Base-by-base conservation (phyloP, 2,113 vertebrate genomes). In the Chionis minor region DNA sequence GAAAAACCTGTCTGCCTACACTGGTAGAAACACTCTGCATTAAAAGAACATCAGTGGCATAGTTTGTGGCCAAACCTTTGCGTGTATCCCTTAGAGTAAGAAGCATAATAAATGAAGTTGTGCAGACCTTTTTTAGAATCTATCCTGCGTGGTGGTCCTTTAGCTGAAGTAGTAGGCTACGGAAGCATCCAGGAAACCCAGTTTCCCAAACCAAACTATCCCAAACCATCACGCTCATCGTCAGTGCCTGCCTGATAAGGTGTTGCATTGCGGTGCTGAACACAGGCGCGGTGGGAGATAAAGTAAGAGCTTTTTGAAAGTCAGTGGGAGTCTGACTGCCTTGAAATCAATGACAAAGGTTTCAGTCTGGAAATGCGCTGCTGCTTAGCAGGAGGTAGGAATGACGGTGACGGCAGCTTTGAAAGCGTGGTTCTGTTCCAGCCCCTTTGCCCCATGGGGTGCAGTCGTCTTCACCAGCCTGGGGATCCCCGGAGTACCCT, bases 231-330 rank as follows among this genome's bases (percentile, higher is more conserved):
- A 6, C 0, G 1, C 16, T 81, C 16, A 6, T 10, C 42, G 38
- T 18, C 0, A 0, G 12, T 81, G 49, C 49, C 42, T 72, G 45
- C 58, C 42, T 77, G 84, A 47, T 47, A 55, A 81, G 0, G 0
- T 22, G 61, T n/a, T 67, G 32, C 52, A 23, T 40, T 17, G 71
- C 0, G 0, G 51, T 47, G 71, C 84, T 85, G 70, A 77, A 58
- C 66, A 49, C 32, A 65, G 62, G 42, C 62, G 20, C 0, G 0
- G 62, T n/a, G 62, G 71, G 71, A 93, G 52, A 69, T 44, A 23
- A 65, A 83, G 35, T 8, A 12, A 61, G 55, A 77, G 40, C 47
- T 49, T 85, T 84, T 33, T 86, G 44, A 44, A 88, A 61, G 17
- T 17, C 78, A 75, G 30, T 28, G 73, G 49, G 62, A 91, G 19